phyloP scores from a whole-genome alignment of 2,888 invertebrate genomes.

The Andrena chrysosceles region DNA sequence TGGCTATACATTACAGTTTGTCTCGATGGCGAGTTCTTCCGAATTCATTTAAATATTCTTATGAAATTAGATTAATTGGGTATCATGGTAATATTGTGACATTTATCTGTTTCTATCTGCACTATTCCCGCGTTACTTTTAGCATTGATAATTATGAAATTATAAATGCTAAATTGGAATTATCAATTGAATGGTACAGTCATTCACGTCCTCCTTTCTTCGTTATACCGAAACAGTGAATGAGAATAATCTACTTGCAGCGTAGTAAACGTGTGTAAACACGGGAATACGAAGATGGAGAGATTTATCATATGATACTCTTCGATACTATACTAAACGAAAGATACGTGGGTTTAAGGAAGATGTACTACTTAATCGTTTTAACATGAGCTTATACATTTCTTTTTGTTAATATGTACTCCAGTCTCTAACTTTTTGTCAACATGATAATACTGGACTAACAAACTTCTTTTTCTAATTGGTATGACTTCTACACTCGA shows the following conservation, averaged over 20 bases:
- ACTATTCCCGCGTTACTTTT: slow-evolving; percentile 49
- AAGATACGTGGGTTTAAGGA: slow-evolving; percentile 37
- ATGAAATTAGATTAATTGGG: slow-evolving; percentile 7
- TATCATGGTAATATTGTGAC: background rate
- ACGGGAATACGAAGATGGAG: slow-evolving; percentile 33
- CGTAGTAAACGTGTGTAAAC: slow-evolving; percentile 41
- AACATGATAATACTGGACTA: slow-evolving; percentile 11
- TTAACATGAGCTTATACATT: slow-evolving; percentile 46
- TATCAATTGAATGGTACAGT: slow-evolving; percentile 19
- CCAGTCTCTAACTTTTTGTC: slow-evolving; percentile 27
- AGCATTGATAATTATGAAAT: slow-evolving; percentile 48
- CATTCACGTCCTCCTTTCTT: slow-evolving; percentile 36
- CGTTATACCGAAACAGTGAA: slow-evolving; percentile 37
- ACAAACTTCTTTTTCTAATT: slow-evolving; percentile 19
- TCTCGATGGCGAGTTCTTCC: background rate
- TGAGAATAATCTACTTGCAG: slow-evolving; percentile 33
- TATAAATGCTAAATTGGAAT: too few relatives aligned
- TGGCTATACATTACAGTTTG: slow-evolving; percentile 3
- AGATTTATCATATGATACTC: slow-evolving; percentile 40
- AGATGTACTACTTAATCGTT: slow-evolving; percentile 56
- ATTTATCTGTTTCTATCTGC: slow-evolving; percentile 35
- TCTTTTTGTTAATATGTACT: slow-evolving; percentile 22
- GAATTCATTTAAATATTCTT: slow-evolving; percentile 17
- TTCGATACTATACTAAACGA: slow-evolving; percentile 40
- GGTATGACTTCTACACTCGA: slow-evolving; percentile 28